Percentiles rank a stretch among this genome's conserved stretches.
Conservation (phyloP, 1,140 invertebrate species). For the Hylaeus volcanicus region DNA sequence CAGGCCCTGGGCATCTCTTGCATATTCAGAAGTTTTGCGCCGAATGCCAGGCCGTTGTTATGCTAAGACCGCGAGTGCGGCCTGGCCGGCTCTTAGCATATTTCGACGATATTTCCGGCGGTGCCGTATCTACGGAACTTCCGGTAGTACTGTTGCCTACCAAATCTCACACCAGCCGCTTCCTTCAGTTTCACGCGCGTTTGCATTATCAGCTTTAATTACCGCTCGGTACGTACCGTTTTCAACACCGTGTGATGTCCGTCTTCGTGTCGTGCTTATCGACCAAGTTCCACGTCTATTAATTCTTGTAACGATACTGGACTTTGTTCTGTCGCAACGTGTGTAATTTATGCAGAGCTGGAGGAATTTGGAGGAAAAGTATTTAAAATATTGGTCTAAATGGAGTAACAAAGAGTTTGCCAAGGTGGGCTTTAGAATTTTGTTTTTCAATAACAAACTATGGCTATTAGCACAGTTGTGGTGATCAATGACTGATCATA, state of each 20-base stretch:
- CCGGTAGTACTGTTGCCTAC: constrained; percentile 31
- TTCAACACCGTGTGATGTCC: constrained; percentile 18
- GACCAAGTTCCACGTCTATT: too few species aligned
- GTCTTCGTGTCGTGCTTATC: neutral
- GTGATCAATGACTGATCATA: too few species aligned
- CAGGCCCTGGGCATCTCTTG: constrained; percentile 48
- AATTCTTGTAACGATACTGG: too few species aligned
- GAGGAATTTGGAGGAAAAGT: too few species aligned
- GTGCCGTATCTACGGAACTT: constrained; percentile 45
- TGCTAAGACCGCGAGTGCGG: constrained; percentile 68
- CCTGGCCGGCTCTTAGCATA: constrained; percentile 69
- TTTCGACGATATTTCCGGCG: constrained; percentile 70
- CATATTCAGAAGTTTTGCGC: constrained; percentile 72
- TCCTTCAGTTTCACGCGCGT: constrained; percentile 35
- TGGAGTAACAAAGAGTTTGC: too few species aligned
- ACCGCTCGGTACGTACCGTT: constrained; percentile 51
- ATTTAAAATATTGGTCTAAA: too few species aligned
- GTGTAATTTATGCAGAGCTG: too few species aligned
- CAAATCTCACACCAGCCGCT: constrained; percentile 1
- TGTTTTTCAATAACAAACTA: too few species aligned
- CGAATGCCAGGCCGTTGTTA: constrained; percentile 72
- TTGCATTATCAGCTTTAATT: constrained; percentile 67
- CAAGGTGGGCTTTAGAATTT: too few species aligned
- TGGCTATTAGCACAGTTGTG: too few species aligned
- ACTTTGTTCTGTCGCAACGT: too few species aligned